Evolutionary conservation across 2,888 invertebrate genomes (phyloP), one percentile per base, ranked within the genome.

Genomic region (Synergus umbraculus): DNA sequence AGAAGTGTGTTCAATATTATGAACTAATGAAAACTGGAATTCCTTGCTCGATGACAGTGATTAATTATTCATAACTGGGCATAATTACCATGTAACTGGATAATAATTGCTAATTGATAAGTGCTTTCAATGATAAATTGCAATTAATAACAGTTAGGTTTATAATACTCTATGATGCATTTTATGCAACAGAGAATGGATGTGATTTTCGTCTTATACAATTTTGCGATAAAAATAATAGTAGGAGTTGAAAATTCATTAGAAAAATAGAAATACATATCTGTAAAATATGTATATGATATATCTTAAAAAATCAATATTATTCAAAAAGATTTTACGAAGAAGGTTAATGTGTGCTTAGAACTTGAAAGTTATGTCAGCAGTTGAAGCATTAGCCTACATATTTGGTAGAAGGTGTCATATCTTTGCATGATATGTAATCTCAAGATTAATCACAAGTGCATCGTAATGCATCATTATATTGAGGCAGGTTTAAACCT

Each of bases 381-480:
- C 29, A 22, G 9, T 63, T 22, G 29, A 12, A 63, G 18, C 63
- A 63, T 63, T 63, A 63, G 63, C 63, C 63, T 63, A 63, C 63
- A 63, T 63, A 63, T 63, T 63, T 63, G 63, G 29, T 29, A 63
- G 63, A 22, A 63, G 63, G 63, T 63, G 22, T 63, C 63, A 63
- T 60, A 60, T 18, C n/a, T 5, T 18, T 18, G n/a, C 18, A 60
- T 60, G 18, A 60, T 29, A 29, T 29, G 29, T 63, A 63, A 22
- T 63, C 9, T 12, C 22, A 63, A 8, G 29, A 63, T 63, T 63
- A 63, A 63, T 63, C 63, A 29, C 29, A 10, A 22, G 22, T 63
- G 22, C 29, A 63, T 63, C 29, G 63, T 29, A 29, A 29, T 63
- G 29, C 22, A 63, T 3, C 29, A 29, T 29, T 29, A 60, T 22